Evolutionary conservation across 2,797 vertebrate species (phyloP), one percentile per base, ranked within the genome.

Genomic region (Sitta carolinensis): DNA sequence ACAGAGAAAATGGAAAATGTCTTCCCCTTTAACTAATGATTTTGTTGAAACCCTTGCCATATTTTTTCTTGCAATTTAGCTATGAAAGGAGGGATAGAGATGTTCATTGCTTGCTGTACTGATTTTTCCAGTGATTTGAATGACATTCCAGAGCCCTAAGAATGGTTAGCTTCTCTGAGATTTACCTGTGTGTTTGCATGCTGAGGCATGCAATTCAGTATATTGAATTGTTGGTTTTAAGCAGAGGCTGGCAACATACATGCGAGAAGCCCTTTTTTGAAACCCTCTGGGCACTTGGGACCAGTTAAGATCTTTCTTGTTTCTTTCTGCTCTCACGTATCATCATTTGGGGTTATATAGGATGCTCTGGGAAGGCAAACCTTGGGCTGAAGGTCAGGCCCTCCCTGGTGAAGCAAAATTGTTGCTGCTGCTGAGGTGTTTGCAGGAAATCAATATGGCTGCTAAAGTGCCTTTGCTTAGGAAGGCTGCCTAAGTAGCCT

Each of bases 381-480:
- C 32, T 73, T 4, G 11, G 64, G 68, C 72, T 77, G 82, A 93
- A 93, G 91, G 64, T 94, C 89, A 84, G 74, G 80, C 57, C 83
- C 80, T 87, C 6, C 6, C 77, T 58, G 19, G 70, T 77, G 91
- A 86, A 87, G 42, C 55, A 84, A 67, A 91, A 91, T 82, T 93
- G 66, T 90, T 91, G 59, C 83, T 88, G 80, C 76, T 2, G 16
- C 66, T 52, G 79, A 90, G 88, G 77, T 74, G 67, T 87, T 74
- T 0, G 5, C 11, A 61, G 86, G 88, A 89, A 87, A 96, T 92
- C 94, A 92, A 70, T 90, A 51, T 50, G 61, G 84, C 77, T 89
- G 61, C 92, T 94, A 30, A 92, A 96, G 59, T 59, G 74, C 64
- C 77, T 94, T 81, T 87, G 20, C 90, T 84, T 91, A 82, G 93